These are phyloP conservation scores for Drosophila lacicola DNA, from an alignment of 2,888 invertebrate species.

Conservation along the genomic window DNA sequence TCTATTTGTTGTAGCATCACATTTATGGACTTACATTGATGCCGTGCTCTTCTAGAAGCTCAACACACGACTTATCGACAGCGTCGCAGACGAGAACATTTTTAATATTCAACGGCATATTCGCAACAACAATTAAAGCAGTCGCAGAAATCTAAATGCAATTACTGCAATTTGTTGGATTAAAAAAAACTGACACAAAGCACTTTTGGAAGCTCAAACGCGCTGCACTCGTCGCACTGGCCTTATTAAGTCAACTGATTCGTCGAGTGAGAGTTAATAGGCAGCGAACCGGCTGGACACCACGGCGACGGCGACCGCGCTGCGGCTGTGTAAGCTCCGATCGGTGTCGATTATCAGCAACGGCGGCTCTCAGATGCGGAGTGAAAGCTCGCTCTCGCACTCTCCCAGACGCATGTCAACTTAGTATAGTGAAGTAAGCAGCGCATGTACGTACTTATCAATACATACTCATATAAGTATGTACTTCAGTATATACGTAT, in stretches of 20 bases:
- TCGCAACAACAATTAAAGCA: constrained; percentile 8
- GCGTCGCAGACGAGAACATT: constrained; percentile 97
- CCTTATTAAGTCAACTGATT: constrained; percentile 58
- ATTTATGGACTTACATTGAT: constrained; percentile 88
- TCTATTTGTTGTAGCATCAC: neutral
- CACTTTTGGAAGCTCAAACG: constrained; percentile 17
- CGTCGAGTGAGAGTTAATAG: constrained; percentile 24
- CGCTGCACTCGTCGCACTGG: constrained; percentile 34
- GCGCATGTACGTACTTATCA: neutral
- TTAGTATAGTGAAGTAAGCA: constrained; percentile 2
- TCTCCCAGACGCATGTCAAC: neutral
- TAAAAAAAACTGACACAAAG: constrained; percentile 7
- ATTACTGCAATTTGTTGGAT: constrained; percentile 7
- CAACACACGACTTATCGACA: constrained; percentile 93
- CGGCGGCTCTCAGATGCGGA: neutral
- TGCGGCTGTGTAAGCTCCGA: constrained; percentile 8
- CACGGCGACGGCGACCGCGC: constrained; percentile 4
- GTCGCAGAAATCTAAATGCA: constrained; percentile 6
- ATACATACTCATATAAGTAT: neutral
- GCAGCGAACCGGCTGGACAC: constrained; percentile 33
- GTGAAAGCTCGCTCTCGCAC: constrained; percentile 1
- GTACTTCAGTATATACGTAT: neutral
- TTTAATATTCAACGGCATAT: constrained; percentile 88
- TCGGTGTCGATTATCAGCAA: constrained; percentile 26
- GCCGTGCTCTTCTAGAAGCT: constrained; percentile 91